Evolutionary conservation across 2,113 vertebrate genomes (phyloP).

Genomic region (Scartelaos histophorus): DNA sequence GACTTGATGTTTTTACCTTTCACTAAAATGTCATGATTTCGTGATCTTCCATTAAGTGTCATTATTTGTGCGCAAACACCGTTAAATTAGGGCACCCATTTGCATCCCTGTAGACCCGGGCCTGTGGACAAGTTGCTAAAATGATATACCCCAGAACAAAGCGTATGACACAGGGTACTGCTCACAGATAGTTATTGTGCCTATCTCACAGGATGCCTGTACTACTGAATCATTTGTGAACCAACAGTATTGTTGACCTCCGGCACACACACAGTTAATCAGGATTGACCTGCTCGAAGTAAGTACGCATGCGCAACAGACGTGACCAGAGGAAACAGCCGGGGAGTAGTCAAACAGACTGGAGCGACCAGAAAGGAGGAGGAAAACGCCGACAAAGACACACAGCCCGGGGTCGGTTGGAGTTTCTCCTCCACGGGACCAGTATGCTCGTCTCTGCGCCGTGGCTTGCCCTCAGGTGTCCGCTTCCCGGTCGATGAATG

Average conservation of each 20-base stretch:
- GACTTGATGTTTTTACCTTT: not conserved
- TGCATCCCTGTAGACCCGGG: too few species aligned
- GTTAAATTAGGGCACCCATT: too few species aligned
- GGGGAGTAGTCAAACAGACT: slow-evolving; percentile 67
- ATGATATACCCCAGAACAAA: not conserved
- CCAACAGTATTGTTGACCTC: slow-evolving; percentile 39
- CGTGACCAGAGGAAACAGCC: slow-evolving; percentile 69
- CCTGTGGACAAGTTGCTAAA: too few species aligned
- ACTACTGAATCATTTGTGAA: not conserved
- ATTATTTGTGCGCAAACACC: too few species aligned
- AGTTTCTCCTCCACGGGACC: slow-evolving; percentile 38
- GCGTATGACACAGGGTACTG: not conserved
- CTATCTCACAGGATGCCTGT: too few species aligned
- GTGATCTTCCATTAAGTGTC: too few species aligned
- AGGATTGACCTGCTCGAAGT: slow-evolving; percentile 63
- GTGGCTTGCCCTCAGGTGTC: slow-evolving; percentile 77
- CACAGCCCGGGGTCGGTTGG: slow-evolving; percentile 34
- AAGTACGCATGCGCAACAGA: slow-evolving; percentile 69
- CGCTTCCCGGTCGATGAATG: slow-evolving; percentile 85
- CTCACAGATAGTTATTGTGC: too few species aligned
- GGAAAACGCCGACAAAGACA: slow-evolving; percentile 11
- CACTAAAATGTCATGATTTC: not conserved
- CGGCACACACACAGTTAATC: slow-evolving; percentile 64
- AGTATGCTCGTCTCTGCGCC: slow-evolving; percentile 69
- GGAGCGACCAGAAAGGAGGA: slow-evolving; percentile 30